Percentiles rank a stretch among this genome's conserved stretches.
phyloP scores from a whole-genome alignment of 2,888 invertebrate genomes.

The Apamea anceps region DNA sequence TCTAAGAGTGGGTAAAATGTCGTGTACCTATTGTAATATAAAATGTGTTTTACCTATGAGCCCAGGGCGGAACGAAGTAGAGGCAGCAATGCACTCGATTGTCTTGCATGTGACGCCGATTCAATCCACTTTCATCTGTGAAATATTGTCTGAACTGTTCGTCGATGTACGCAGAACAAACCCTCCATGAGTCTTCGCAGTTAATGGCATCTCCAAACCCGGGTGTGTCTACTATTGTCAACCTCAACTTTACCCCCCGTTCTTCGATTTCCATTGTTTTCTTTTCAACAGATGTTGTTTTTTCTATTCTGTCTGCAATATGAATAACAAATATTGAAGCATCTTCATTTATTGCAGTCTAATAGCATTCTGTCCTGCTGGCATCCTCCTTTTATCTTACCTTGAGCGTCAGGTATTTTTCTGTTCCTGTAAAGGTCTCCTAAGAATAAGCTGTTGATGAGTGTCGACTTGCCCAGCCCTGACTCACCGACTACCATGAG shows the following conservation, averaged over 20 bases:
- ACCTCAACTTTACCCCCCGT: slow-evolving; percentile 96
- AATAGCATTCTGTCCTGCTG: neutral
- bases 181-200: slow-evolving; percentile 98
- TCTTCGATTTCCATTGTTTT: slow-evolving; percentile 98
- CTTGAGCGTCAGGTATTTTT: slow-evolving; percentile 93
- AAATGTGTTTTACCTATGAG: slow-evolving; percentile 93
- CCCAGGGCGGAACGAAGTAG: slow-evolving; percentile 98
- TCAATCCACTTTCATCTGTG: slow-evolving; percentile 98
- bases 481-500: slow-evolving; percentile 99
- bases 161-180: slow-evolving; percentile 97
- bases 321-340: slow-evolving; percentile 19
- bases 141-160: slow-evolving; percentile 96
- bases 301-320: slow-evolving; percentile 91
- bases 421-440: slow-evolving; percentile 97
- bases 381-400: slow-evolving; percentile 77
- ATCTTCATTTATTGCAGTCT: neutral
- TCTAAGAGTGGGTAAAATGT: slow-evolving; percentile 41
- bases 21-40: slow-evolving; percentile 49
- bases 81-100: slow-evolving; percentile 98
- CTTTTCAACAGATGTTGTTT: slow-evolving; percentile 93
- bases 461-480: slow-evolving; percentile 98
- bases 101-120: slow-evolving; percentile 98
- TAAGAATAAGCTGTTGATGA: slow-evolving; percentile 98
- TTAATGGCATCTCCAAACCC: slow-evolving; percentile 98
- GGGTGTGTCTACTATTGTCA: slow-evolving; percentile 99